These are phyloP conservation scores for Mythimna pallens DNA, from an alignment of 2,888 invertebrate genomes.

Conservation along the genomic window DNA sequence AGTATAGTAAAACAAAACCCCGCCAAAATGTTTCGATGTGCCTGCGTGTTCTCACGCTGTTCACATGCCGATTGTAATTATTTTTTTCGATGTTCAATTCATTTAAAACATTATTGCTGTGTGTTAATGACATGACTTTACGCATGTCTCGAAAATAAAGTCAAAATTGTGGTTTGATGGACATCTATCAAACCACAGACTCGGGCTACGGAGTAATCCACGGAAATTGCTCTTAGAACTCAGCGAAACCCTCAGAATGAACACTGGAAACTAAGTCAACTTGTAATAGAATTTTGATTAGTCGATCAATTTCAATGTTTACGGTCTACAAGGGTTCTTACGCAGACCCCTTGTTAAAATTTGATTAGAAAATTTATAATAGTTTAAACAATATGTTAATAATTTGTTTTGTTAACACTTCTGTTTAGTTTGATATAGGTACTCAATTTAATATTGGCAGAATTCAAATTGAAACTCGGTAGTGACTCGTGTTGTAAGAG, in stretches of 20 bases:
- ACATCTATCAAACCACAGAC: background rate
- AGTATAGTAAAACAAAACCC: no score
- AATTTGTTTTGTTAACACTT: slow-evolving; percentile 11
- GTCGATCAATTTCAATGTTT: slow-evolving; percentile 37
- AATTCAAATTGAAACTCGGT: background rate
- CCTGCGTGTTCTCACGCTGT: no score
- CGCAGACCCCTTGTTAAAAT: background rate
- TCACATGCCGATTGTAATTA: no score
- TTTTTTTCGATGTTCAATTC: no score
- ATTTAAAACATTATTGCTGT: background rate
- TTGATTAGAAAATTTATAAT: slow-evolving; percentile 21
- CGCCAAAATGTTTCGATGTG: no score
- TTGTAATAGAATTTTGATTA: slow-evolving; percentile 49
- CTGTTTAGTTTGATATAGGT: background rate
- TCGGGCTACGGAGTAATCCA: background rate
- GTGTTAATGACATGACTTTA: background rate
- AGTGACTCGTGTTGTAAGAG: background rate
- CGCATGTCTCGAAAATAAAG: no score
- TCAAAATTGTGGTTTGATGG: background rate
- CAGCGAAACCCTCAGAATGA: slow-evolving; percentile 11
- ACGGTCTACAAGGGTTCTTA: slow-evolving; percentile 13
- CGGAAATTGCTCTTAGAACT: slow-evolving; percentile 7
- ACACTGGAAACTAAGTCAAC: slow-evolving; percentile 23
- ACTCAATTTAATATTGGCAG: background rate
- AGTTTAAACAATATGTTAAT: slow-evolving; percentile 31